These are phyloP conservation scores for Pelecanus crispus DNA, from an alignment of 2,113 vertebrate genomes.

Conservation along the genomic window DNA sequence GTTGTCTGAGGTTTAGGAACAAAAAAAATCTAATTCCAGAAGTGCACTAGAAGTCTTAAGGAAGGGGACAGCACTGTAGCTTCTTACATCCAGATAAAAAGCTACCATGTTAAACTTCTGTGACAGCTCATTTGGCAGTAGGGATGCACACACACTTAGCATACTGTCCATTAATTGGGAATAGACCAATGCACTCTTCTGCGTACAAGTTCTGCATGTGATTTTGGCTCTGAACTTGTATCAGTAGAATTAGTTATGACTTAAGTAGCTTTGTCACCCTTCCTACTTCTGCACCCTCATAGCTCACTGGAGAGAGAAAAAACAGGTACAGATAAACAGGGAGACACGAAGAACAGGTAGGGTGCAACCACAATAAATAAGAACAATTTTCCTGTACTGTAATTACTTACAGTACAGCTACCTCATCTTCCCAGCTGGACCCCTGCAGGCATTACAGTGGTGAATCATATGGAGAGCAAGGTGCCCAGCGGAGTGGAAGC, in stretches of 20 bases:
- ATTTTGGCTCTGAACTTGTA: background rate
- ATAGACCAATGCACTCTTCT: background rate
- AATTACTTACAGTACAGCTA: background rate
- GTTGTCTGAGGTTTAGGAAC: background rate
- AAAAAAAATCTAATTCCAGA: background rate
- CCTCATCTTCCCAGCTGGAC: background rate
- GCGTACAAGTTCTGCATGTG: background rate
- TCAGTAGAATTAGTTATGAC: background rate
- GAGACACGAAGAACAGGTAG: background rate
- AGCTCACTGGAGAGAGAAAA: background rate
- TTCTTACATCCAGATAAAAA: background rate
- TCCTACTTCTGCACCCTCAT: background rate
- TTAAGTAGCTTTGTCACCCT: background rate
- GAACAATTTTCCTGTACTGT: background rate
- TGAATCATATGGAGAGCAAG: background rate
- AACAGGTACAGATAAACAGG: background rate
- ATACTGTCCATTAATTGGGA: background rate
- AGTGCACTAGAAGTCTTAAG: background rate
- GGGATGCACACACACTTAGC: background rate
- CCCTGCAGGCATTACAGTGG: background rate
- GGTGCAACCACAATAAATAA: background rate
- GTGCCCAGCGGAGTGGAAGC: background rate
- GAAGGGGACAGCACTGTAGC: background rate
- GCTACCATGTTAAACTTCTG: too few species aligned
- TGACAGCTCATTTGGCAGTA: background rate